Conservation (phyloP, 2,797 vertebrate species). For the Sebastolobus altivelis region DNA sequence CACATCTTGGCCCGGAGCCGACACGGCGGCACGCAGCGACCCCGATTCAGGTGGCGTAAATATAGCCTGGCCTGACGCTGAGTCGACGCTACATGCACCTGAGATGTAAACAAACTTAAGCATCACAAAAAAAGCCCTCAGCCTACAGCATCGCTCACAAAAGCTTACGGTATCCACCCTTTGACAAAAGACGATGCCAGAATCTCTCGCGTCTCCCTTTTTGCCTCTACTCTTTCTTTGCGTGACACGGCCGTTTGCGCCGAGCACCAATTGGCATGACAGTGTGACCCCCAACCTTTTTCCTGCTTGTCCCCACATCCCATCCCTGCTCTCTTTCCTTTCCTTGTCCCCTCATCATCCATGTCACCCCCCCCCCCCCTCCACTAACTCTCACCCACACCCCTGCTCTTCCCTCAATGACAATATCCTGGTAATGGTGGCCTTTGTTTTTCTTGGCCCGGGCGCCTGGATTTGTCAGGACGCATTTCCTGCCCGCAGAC, state of each 20-base stretch:
- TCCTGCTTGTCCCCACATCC: conserved; percentile 60
- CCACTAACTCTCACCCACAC: conserved; percentile 47
- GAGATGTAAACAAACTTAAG: conserved; percentile 80
- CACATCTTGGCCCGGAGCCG: conserved; percentile 70
- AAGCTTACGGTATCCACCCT: conserved; percentile 73
- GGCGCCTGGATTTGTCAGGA: conserved; percentile 91
- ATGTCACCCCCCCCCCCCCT: conserved; percentile 40
- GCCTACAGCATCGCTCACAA: conserved; percentile 77
- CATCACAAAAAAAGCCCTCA: conserved; percentile 36
- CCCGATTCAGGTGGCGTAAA: conserved; percentile 70
- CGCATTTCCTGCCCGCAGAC: conserved; percentile 94
- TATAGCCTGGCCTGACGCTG: conserved; percentile 67
- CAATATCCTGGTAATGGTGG: conserved; percentile 85
- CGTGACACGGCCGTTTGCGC: conserved; percentile 74
- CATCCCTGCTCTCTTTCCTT: conserved; percentile 45
- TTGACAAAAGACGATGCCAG: conserved; percentile 73
- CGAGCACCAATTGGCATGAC: conserved; percentile 81
- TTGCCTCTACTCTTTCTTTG: conserved; percentile 64
- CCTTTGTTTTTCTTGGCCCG: conserved; percentile 92
- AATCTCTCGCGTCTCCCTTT: conserved; percentile 67
- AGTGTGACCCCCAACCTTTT: conserved; percentile 78
- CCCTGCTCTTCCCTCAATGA: conserved; percentile 70
- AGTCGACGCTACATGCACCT: conserved; percentile 67
- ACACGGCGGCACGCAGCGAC: conserved; percentile 30
- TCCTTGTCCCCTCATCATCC: conserved; percentile 51